These are phyloP conservation scores for Papilio gigon DNA, from an alignment of 2,888 invertebrate genomes.

Conservation along the genomic window DNA sequence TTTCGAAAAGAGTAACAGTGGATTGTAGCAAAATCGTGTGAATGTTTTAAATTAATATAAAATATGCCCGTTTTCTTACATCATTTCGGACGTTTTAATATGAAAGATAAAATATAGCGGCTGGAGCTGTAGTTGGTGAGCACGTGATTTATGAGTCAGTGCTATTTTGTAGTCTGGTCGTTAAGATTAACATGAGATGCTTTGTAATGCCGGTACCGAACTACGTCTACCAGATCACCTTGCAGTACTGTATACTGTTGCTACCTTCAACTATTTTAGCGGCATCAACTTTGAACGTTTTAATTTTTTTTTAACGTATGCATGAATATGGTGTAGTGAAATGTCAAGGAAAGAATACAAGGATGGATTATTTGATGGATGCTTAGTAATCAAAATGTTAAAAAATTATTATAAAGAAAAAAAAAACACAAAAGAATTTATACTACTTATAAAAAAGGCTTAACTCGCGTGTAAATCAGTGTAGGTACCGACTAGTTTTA, in stretches of 20 bases:
- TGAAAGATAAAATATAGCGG: constrained; percentile 21
- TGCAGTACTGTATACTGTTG: constrained; percentile 19
- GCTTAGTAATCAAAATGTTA: neutral
- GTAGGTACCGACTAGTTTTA: no score
- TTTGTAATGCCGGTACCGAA: constrained; percentile 19
- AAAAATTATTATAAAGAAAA: neutral
- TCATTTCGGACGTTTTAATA: constrained; percentile 1
- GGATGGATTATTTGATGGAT: neutral
- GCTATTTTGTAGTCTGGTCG: constrained; percentile 28
- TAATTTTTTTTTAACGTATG: neutral
- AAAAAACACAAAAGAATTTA: neutral
- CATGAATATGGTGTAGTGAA: neutral
- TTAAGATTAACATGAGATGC: constrained; percentile 35
- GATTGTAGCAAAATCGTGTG: neutral
- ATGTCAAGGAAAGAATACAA: neutral
- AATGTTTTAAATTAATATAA: neutral
- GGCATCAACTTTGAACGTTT: constrained; percentile 8
- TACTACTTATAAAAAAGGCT: no score
- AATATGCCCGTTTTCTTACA: neutral
- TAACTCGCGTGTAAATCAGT: no score
- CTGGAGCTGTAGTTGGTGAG: constrained; percentile 2
- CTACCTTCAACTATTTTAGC: constrained; percentile 23
- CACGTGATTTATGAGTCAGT: constrained; percentile 26
- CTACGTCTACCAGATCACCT: constrained; percentile 26
- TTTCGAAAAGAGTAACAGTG: neutral